Evolutionary conservation across 2,888 invertebrate species (phyloP), one percentile per base, ranked within the genome.

Genomic region (Athetis lepigone): DNA sequence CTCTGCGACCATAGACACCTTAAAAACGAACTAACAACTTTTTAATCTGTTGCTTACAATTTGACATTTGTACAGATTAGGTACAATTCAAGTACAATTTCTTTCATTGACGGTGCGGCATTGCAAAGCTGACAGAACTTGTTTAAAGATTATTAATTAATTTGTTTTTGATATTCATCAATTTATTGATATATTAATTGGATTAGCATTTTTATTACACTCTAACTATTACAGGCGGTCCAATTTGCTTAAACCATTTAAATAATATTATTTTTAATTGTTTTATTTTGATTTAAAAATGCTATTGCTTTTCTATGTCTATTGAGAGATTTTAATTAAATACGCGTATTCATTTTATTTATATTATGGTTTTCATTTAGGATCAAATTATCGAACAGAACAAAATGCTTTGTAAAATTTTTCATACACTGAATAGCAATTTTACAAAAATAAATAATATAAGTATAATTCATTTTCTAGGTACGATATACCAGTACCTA

Each of bases 11-110:
- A 57, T 69, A 67, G 57, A 60, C 68, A 42, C 25, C 47, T 63
- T 70, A 76, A 63, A 60, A 57, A 69, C 56, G 25, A 39, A 11
- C 25, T 19, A 42, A 62, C 39, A 54, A 63, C 52, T 71, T 71
- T 62, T 65, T 60, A 70, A 68, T 66, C 39, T 47, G 46, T 54
- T 57, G 27, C 36, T 37, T n/a, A 25, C 45, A 40, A 66, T 46
- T 66, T n/a, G n/a, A n/a, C n/a, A n/a, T n/a, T n/a, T 63, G 45
- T 63, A 55, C 23, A 13, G 66, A 52, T 18, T 65, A 29, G 2
- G 42, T n/a, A n/a, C n/a, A n/a, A n/a, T n/a, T n/a, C n/a, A n/a
- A n/a, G n/a, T n/a, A n/a, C n/a, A n/a, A 52, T 54, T 37, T 63
- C 21, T 37, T 45, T 45, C 4, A 23, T 19, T 37, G 37, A 37